Base-by-base conservation (phyloP, 2,888 invertebrate species). In the Ischnus inquisitorius region DNA sequence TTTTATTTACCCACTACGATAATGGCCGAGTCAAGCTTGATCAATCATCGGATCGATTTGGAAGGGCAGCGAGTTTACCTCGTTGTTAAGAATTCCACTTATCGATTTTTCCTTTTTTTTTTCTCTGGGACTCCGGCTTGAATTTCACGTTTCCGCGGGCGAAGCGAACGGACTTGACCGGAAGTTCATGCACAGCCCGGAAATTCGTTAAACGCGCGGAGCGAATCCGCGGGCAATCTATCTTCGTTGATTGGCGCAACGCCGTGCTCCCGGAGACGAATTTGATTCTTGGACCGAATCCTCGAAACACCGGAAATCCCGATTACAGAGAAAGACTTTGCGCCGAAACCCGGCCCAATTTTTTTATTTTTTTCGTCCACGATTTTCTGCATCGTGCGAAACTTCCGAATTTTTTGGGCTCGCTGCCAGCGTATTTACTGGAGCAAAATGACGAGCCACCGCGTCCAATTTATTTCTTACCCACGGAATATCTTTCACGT, bases 101-200 rank as follows among this genome's bases (percentile, higher is more conserved):
- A n/a, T 62, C 60, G 72, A 76, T 54, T 28, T 57, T 54, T 60
- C 34, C 19, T 60, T n/a, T n/a, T 28, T 16, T n/a, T 71, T 25
- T 8, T 41, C 10, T 51, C 1, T 19, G 5, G 8, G 12, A 62
- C 62, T 62, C 28, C 16, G 19, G 19, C 46, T 19, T 34, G 62
- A 60, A 72, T 72, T 72, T 3, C 28, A 46, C 43, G 28, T 46
- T 60, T 6, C 25, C 28, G 16, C 46, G 43, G 16, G 34, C 14
- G 16, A 34, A 34, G 71, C 54, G 67, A 80, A 82, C 77, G 39
- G 60, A 72, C 25, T 34, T 82, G 77, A 43, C 76, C 76, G 83
- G 79, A 83, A 83, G 69, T 83, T 64, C 16, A 71, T 68, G 67
- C 69, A 68, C 46, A 43, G 39, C 28, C 62, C 75, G 83, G 79